Conservation (phyloP, 2,888 invertebrate species). For the Archaeoteleia sp. region DNA sequence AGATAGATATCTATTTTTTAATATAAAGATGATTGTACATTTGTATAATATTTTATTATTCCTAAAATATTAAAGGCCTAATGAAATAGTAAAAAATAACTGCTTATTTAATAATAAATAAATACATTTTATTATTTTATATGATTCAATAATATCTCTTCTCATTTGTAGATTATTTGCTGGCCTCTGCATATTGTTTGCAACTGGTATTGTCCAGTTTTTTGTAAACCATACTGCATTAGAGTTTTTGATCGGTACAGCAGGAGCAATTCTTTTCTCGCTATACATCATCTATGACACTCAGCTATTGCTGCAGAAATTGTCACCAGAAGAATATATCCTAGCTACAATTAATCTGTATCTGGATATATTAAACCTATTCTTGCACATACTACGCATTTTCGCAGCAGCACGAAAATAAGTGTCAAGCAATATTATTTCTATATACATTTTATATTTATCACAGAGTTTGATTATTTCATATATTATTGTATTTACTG, state of each 20-base stretch:
- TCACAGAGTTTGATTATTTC: too few relatives aligned
- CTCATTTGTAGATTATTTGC: slow-evolving; percentile 83
- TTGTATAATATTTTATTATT: too few relatives aligned
- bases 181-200: slow-evolving; percentile 81
- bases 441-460: background rate
- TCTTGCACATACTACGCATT: slow-evolving; percentile 86
- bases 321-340: slow-evolving; percentile 92
- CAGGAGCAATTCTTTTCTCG: slow-evolving; percentile 85
- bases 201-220: slow-evolving; percentile 84
- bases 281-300: slow-evolving; percentile 91
- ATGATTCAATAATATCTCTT: too few relatives aligned
- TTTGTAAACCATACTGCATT: slow-evolving; percentile 84
- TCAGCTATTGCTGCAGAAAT: slow-evolving; percentile 86
- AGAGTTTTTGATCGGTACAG: slow-evolving; percentile 83
- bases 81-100: too few relatives aligned
- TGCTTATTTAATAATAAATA: too few relatives aligned
- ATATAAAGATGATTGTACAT: too few relatives aligned
- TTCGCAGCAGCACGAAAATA: slow-evolving; percentile 78
- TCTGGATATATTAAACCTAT: slow-evolving; percentile 90
- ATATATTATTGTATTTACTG: too few relatives aligned
- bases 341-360: slow-evolving; percentile 90
- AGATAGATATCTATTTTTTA: too few relatives aligned
- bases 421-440: slow-evolving; percentile 20
- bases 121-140: too few relatives aligned
- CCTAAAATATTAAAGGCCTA: too few relatives aligned